Conservation (phyloP, 2,888 invertebrate species). For the Megastigmus dorsalis region DNA sequence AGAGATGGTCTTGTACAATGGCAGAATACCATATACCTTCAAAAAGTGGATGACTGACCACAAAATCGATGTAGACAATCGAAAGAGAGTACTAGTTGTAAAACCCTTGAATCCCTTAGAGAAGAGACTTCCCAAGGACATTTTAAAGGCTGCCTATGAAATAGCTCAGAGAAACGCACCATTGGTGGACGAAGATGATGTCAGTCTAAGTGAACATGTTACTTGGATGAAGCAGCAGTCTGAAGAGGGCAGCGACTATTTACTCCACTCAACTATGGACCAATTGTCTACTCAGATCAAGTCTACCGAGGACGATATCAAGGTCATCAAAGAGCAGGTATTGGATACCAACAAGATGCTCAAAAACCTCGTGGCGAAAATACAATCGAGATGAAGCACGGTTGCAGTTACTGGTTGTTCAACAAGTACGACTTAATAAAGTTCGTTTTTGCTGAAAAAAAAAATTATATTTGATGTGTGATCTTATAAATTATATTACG, state of each 20-base stretch:
- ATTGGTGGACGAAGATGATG: constrained; percentile 61
- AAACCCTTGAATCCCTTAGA: constrained; percentile 75
- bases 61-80: constrained; percentile 72
- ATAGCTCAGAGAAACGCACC: constrained; percentile 72
- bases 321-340: constrained; percentile 65
- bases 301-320: constrained; percentile 65
- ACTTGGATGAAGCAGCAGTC: constrained; percentile 62
- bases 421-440: background rate
- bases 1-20: constrained; percentile 74
- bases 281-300: constrained; percentile 63
- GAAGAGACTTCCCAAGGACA: constrained; percentile 73
- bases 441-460: background rate
- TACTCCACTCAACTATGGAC: constrained; percentile 61
- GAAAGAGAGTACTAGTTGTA: constrained; percentile 73
- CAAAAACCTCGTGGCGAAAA: constrained; percentile 61
- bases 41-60: constrained; percentile 73
- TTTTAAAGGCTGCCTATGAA: constrained; percentile 73
- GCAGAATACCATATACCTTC: constrained; percentile 71
- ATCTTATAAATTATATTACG: background rate
- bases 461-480: background rate
- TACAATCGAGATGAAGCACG: constrained; percentile 29
- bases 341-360: constrained; percentile 66
- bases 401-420: no score
- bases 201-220: constrained; percentile 59
- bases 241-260: constrained; percentile 58